A percentile compares a stretch with the other conserved stretches of the same genome.
These are phyloP conservation scores for Lordiphosa collinella DNA, from an alignment of 1,140 invertebrate genomes.

Conservation along the genomic window DNA sequence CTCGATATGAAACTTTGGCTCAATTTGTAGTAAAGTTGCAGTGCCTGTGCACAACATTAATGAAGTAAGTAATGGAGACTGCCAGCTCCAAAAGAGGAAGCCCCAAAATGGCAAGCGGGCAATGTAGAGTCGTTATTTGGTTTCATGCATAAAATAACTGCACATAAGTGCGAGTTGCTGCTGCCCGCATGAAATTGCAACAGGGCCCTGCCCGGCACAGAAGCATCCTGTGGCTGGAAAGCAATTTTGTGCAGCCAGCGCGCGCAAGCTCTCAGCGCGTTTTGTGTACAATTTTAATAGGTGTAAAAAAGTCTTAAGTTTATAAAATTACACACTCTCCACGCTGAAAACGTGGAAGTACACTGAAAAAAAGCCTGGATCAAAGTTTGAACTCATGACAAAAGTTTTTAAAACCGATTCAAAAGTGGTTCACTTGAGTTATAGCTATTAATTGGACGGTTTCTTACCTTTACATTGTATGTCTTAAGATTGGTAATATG, in stretches of 20 bases:
- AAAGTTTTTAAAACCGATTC: too few species aligned
- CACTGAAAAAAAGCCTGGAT: conserved; percentile 3
- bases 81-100: conserved; percentile 23
- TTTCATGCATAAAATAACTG: conserved; percentile 75
- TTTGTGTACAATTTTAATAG: conserved; percentile 45
- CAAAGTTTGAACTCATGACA: not conserved
- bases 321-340: conserved; percentile 56
- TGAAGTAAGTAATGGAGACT: not conserved
- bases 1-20: conserved; percentile 33
- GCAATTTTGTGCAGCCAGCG: conserved; percentile 58
- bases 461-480: too few species aligned
- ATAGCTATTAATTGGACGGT: too few species aligned
- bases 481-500: too few species aligned
- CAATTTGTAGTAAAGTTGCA: conserved; percentile 30
- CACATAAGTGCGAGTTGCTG: conserved; percentile 63
- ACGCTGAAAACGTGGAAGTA: conserved; percentile 9
- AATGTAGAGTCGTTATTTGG: conserved; percentile 51
- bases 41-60: not conserved
- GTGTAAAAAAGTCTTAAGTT: conserved; percentile 58
- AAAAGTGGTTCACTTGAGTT: too few species aligned
- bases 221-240: conserved; percentile 23
- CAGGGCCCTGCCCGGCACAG: not conserved
- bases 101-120: conserved; percentile 36
- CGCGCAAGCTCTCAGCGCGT: conserved; percentile 11
- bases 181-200: conserved; percentile 53